Evolutionary conservation across 2,113 vertebrate species (phyloP).

Genomic region (Sinocyclocheilus anshuiensis): DNA sequence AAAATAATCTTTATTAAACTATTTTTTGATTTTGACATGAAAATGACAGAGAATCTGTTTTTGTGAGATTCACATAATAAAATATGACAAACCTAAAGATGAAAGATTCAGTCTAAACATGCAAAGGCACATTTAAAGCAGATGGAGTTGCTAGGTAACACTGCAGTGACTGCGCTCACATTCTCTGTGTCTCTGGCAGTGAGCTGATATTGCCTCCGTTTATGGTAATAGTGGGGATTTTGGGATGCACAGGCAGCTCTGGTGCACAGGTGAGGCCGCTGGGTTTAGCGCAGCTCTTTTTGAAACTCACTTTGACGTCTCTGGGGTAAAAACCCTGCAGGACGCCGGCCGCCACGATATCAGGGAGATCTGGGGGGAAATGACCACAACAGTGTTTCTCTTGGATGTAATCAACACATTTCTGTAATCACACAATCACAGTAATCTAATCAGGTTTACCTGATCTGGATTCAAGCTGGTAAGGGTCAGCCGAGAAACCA

Average conservation of each 20-base stretch:
- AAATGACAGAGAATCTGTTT: neutral
- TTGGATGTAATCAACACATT: neutral
- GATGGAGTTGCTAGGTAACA: neutral
- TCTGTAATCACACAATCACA: neutral
- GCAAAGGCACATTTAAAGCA: neutral
- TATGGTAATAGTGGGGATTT: slow-evolving; percentile 42
- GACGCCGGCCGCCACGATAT: slow-evolving; percentile 73
- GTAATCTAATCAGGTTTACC: slow-evolving; percentile 67
- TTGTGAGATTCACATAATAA: neutral
- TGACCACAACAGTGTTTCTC: neutral
- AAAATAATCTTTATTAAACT: neutral
- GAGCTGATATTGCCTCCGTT: slow-evolving; percentile 20
- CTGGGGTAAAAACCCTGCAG: slow-evolving; percentile 76
- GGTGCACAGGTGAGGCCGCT: neutral
- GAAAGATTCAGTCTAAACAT: neutral
- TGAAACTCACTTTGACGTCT: slow-evolving; percentile 72
- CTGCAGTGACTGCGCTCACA: neutral
- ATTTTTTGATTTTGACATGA: neutral
- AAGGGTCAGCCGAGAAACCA: slow-evolving; percentile 81
- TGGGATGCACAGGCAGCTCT: slow-evolving; percentile 4
- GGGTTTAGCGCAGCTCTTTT: slow-evolving; percentile 47
- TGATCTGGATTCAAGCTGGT: slow-evolving; percentile 51
- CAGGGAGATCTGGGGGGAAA: slow-evolving; percentile 69
- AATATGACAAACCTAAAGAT: neutral
- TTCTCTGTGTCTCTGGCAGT: slow-evolving; percentile 29